Base-by-base conservation (phyloP, 1,140 invertebrate genomes). In the Harpegnathos saltator region DNA sequence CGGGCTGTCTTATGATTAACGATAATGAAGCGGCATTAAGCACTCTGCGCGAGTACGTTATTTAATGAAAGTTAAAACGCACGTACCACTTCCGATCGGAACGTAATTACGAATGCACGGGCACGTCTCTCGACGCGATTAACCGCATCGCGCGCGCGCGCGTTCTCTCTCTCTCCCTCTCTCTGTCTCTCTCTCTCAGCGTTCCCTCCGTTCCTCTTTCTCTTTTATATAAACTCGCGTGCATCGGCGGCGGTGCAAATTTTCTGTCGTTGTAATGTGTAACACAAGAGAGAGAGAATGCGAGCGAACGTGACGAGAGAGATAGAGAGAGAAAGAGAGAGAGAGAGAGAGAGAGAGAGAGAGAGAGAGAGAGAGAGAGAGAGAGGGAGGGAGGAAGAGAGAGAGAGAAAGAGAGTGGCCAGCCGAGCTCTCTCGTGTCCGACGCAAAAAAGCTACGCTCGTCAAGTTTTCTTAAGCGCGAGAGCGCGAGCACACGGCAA, bases 381-480 rank as follows among this genome's bases (percentile, higher is more conserved):
- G 12, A 68, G 24, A 48, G 65, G 48, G 17, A 26, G 61, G 29
- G n/a, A n/a, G n/a, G n/a, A 3, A 63, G 56, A 58, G 56, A 58
- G 56, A 58, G 56, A 59, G n/a, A 68, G 24, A 68, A 19, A 68
- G 24, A 48, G 65, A 68, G 17, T 62, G 61, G 29, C 24, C 19
- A n/a, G 50, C 50, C 50, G 33, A 81, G 78, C 80, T 75, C 80
- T 38, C 61, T 17, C 26, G 33, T 38, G 59, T 61, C 69, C 44
- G 78, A 61, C 3, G 50, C 65, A 83, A 87, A 87, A 82, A 85
- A 84, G 75, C 82, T 81, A 87, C 69, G 71, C 85, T 87, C 86
- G 62, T 80, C 84, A 88, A 88, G 85, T 87, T 87, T 63, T 82
- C 80, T 74, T 84, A 87, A 87, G 85, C 85, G 85, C 85, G 85